Evolutionary conservation across 2,113 vertebrate species (phyloP).

Genomic region (Erinaceus europaeus): DNA sequence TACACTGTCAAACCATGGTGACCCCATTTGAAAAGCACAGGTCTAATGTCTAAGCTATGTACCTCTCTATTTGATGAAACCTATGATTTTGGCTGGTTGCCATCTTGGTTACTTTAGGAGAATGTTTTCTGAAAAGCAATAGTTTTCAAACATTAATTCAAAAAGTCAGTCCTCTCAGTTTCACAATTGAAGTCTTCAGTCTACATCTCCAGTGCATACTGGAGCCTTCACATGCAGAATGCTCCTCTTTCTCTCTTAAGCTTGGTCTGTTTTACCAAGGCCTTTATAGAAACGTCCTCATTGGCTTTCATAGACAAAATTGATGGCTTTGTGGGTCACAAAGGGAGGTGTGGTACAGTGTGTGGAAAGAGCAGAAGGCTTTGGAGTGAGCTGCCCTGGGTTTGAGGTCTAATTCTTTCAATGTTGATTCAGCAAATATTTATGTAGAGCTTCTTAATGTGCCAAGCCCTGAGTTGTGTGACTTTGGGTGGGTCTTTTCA

Average conservation of each 20-base stretch:
- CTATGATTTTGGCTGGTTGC: conserved; percentile 61
- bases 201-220: neutral
- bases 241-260: neutral
- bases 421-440: conserved; percentile 49
- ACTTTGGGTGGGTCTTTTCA: conserved; percentile 37
- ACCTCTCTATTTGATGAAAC: conserved; percentile 13
- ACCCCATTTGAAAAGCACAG: neutral
- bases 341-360: neutral
- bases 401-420: conserved; percentile 58
- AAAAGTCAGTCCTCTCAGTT: conserved; percentile 17
- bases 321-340: neutral
- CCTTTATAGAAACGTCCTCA: neutral
- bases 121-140: conserved; percentile 59
- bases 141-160: conserved; percentile 30
- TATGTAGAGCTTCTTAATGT: neutral
- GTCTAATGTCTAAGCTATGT: neutral
- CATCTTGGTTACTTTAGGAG: conserved; percentile 35
- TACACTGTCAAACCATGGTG: accelerated
- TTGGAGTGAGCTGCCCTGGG: neutral
- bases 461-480: neutral
- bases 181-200: conserved; percentile 50
- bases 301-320: conserved; percentile 6
- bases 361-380: conserved; percentile 37
- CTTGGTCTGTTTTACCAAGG: neutral
- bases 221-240: conserved; percentile 35